Percentiles rank a stretch among this genome's conserved stretches.
Evolutionary conservation across 1,140 invertebrate genomes (phyloP).

Genomic region (Mylabris phalerata): DNA sequence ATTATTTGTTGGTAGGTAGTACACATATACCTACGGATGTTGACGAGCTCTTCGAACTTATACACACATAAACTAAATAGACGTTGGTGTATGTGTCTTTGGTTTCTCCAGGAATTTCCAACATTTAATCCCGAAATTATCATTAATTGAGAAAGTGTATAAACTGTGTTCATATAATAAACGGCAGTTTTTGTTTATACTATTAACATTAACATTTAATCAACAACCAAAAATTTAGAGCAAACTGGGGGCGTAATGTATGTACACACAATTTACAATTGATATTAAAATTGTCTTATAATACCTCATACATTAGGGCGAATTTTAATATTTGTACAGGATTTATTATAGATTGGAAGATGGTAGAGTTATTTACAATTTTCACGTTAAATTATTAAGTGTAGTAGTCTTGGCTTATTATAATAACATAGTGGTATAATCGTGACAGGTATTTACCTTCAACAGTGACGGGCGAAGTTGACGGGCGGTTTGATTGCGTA

Average conservation of each 20-base stretch:
- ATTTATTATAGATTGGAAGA: too few species aligned
- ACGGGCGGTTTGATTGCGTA: slow-evolving; percentile 19
- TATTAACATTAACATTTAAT: too few species aligned
- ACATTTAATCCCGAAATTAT: slow-evolving; percentile 14
- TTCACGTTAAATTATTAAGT: neutral
- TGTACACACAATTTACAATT: too few species aligned
- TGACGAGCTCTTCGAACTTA: slow-evolving; percentile 15
- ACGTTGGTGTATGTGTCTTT: neutral
- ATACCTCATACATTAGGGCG: too few species aligned
- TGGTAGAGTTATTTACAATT: neutral
- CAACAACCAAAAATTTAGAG: too few species aligned
- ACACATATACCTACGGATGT: slow-evolving; percentile 2
- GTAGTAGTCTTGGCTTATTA: neutral
- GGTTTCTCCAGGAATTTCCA: slow-evolving; percentile 14
- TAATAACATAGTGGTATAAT: neutral
- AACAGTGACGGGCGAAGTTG: neutral
- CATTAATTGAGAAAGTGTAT: neutral
- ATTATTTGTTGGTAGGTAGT: slow-evolving; percentile 17
- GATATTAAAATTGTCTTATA: too few species aligned
- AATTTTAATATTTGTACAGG: too few species aligned
- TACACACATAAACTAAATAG: neutral
- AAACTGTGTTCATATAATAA: too few species aligned
- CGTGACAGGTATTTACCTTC: slow-evolving; percentile 8
- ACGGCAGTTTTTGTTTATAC: too few species aligned
- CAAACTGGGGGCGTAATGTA: too few species aligned